These are phyloP conservation scores for Pediacus dermestoides DNA, from an alignment of 2,888 invertebrate species.

Conservation along the genomic window DNA sequence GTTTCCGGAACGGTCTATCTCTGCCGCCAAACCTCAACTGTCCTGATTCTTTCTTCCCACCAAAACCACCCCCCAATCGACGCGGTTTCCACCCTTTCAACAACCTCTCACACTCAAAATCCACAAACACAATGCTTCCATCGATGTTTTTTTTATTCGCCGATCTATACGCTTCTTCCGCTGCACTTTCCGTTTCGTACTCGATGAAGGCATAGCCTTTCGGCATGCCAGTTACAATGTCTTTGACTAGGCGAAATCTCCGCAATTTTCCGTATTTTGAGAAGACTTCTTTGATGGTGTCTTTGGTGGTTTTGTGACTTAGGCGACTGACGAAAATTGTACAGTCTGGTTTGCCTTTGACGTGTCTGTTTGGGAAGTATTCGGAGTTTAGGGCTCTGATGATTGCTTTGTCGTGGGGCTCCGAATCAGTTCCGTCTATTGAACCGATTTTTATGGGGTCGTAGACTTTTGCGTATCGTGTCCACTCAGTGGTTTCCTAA, in stretches of 20 bases:
- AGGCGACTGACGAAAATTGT: conserved; percentile 76
- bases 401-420: conserved; percentile 77
- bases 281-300: conserved; percentile 56
- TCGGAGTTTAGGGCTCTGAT: conserved; percentile 65
- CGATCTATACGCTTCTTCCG: conserved; percentile 59
- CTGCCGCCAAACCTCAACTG: conserved; percentile 83
- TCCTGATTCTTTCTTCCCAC: conserved; percentile 81
- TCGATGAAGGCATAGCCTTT: conserved; percentile 86
- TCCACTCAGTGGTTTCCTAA: conserved; percentile 50
- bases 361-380: conserved; percentile 62
- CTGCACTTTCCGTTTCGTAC: conserved; percentile 60
- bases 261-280: conserved; percentile 64
- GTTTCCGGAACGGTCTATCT: conserved; percentile 71
- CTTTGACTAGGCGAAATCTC: conserved; percentile 64
- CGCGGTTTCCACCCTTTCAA: conserved; percentile 81
- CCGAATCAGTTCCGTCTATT: conserved; percentile 80
- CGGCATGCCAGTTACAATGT: conserved; percentile 75
- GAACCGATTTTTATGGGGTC: conserved; percentile 81
- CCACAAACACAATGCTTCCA: conserved; percentile 68
- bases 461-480: conserved; percentile 59
- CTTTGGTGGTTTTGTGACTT: conserved; percentile 63
- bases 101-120: conserved; percentile 69
- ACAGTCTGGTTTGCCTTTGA: conserved; percentile 64
- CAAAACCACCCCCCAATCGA: conserved; percentile 82
- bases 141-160: conserved; percentile 63